Evolutionary conservation across 2,888 invertebrate species (phyloP).

Genomic region (Ephialtes manifestator): DNA sequence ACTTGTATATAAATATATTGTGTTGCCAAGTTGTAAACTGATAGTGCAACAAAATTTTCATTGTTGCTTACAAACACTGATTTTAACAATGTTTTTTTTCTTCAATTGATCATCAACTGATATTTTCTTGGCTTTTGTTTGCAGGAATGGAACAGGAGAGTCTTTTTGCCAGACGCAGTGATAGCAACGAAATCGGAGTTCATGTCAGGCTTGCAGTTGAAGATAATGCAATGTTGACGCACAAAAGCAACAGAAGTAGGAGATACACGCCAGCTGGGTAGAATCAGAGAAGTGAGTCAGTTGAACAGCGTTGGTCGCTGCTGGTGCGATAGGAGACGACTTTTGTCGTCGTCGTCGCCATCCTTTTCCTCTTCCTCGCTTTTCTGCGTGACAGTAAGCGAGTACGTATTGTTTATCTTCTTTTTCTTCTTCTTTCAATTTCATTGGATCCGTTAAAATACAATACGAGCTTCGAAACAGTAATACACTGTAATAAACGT

Average conservation of each 20-base stretch:
- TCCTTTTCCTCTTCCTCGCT: not conserved
- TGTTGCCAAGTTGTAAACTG: not conserved
- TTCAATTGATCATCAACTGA: not conserved
- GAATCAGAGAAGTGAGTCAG: slow-evolving; percentile 52
- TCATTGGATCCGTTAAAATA: too few relatives aligned
- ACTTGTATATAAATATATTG: not conserved
- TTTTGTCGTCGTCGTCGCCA: slow-evolving; percentile 17
- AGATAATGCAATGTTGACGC: slow-evolving; percentile 39
- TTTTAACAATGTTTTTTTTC: not conserved
- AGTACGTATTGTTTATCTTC: not conserved
- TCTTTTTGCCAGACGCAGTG: slow-evolving; percentile 5
- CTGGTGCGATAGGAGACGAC: slow-evolving; percentile 1
- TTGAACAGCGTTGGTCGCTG: slow-evolving; percentile 12
- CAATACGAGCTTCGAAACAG: too few relatives aligned
- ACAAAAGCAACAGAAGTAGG: slow-evolving; percentile 38
- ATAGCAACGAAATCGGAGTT: slow-evolving; percentile 26
- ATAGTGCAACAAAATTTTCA: not conserved
- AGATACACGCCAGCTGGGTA: slow-evolving; percentile 18
- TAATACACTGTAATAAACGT: too few relatives aligned
- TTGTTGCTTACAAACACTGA: not conserved
- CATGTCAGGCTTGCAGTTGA: slow-evolving; percentile 10
- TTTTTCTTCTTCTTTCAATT: not conserved
- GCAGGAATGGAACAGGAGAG: not conserved
- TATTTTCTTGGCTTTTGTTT: not conserved
- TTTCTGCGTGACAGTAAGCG: not conserved